Evolutionary conservation across 37 sponge, comb jelly and placozoan genomes (phyloP).

Genomic region (Amphimedon queenslandica): DNA sequence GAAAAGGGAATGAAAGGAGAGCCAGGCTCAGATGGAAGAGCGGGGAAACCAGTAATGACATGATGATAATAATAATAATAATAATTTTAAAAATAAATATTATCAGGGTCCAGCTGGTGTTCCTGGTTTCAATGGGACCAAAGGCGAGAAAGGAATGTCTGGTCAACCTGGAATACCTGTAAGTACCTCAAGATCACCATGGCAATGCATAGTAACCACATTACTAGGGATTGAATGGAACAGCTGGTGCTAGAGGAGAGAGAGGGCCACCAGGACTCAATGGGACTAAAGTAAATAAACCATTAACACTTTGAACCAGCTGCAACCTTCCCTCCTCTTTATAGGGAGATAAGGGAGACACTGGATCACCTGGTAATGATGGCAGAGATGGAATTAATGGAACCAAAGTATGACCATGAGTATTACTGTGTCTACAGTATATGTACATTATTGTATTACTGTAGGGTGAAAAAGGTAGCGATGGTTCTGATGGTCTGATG

Average conservation of each 20-base stretch:
- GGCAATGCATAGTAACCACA: too few relatives aligned
- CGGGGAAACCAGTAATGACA: constrained; percentile 10
- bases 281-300: background rate
- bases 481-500: background rate
- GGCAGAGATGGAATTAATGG: too few relatives aligned
- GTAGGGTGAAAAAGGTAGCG: background rate
- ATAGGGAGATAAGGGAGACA: too few relatives aligned
- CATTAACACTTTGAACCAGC: too few relatives aligned
- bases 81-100: background rate
- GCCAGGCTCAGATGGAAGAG: constrained; percentile 8
- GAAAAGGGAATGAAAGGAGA: constrained; percentile 9
- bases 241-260: constrained; percentile 3
- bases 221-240: constrained; percentile 13
- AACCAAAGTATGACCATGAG: background rate
- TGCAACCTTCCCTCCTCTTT: too few relatives aligned
- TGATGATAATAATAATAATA: background rate
- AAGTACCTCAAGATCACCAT: background rate
- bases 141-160: background rate
- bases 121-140: background rate
- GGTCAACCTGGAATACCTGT: constrained; percentile 6
- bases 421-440: background rate
- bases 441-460: background rate
- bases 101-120: background rate
- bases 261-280: constrained; percentile 1
- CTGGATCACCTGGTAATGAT: too few relatives aligned